A percentile compares a stretch with the other conserved stretches of the same genome.
phyloP scores from a whole-genome alignment of 1,140 invertebrate genomes.

The Caenorhabditis latens region DNA sequence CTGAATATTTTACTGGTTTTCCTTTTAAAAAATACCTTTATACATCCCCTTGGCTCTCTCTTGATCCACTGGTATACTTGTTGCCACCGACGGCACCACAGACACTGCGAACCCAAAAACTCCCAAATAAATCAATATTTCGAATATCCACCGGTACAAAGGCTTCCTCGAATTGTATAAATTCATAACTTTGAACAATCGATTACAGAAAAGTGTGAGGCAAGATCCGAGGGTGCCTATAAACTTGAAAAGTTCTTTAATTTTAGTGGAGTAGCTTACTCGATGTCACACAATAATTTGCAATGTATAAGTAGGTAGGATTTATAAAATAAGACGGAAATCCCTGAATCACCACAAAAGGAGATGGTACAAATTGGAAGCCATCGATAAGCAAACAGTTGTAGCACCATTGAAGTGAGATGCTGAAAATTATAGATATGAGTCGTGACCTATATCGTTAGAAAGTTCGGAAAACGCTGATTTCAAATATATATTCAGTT shows the following conservation, averaged over 20 bases:
- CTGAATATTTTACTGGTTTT: too few species aligned
- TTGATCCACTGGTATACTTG: not conserved
- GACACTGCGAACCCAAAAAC: conserved; percentile 1
- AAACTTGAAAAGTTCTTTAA: not conserved
- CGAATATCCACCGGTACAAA: not conserved
- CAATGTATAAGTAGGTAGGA: not conserved
- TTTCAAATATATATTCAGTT: too few species aligned
- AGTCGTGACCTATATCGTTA: not conserved
- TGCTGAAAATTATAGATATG: not conserved
- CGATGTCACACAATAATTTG: not conserved
- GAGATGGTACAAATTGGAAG: conserved; percentile 4
- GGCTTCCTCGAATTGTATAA: not conserved
- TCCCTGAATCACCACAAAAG: not conserved
- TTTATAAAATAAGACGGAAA: not conserved
- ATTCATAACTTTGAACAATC: conserved; percentile 8
- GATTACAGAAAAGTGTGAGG: not conserved
- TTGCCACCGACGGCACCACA: not conserved
- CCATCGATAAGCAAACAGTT: not conserved
- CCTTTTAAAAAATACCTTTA: not conserved
- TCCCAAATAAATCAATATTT: not conserved
- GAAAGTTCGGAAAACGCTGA: not conserved
- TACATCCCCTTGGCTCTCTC: not conserved
- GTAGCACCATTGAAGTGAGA: not conserved
- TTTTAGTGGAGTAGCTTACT: not conserved
- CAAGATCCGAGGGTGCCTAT: not conserved